Base-by-base conservation (phyloP, 2,113 vertebrate species). In the Xiphias gladius region DNA sequence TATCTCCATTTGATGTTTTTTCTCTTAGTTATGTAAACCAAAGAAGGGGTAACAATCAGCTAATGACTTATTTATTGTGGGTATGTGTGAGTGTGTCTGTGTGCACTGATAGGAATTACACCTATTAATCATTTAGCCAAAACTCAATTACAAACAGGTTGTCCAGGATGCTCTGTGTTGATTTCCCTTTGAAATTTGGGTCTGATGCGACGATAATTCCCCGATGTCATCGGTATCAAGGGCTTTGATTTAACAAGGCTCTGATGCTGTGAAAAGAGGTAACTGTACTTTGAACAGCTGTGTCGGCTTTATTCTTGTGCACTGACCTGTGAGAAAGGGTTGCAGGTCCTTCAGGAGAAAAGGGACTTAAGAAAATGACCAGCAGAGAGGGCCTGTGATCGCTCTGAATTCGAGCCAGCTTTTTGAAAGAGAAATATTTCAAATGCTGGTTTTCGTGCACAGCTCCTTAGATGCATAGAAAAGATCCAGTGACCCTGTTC, bases 61-160 rank as follows among this genome's bases (percentile, higher is more conserved):
- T 26, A 32, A 76, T 30, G 32, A 76, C 58, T 52, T 59, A 20
- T 50, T 52, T 48, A 13, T 28, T 73, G 48, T 46, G 32, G 30
- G 50, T 22, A 13, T 43, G 17, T 35, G 26, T 63, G 32, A 35
- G 32, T 35, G 32, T 35, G 35, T 26, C 13, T 37, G 22, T 52
- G 70, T 32, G 14, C 16, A 10, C 39, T 37, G 43, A 19, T 7
- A 30, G 1, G 66, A 81, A 63, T 41, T 9, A 76, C 17, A 26
- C 11, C 4, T 11, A 66, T 83, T 46, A 73, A 76, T 88, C 86
- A 32, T 30, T 59, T 12, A 41, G 9, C 11, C 3, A 24, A 79
- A 16, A 46, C 46, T 50, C 59, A 28, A 17, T 89, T 78, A 67
- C 54, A 43, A n/a, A 79, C 1, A 4, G 24, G n/a, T n/a, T 19